phyloP scores from a whole-genome alignment of 2,888 invertebrate species.

The Troides aeacus region DNA sequence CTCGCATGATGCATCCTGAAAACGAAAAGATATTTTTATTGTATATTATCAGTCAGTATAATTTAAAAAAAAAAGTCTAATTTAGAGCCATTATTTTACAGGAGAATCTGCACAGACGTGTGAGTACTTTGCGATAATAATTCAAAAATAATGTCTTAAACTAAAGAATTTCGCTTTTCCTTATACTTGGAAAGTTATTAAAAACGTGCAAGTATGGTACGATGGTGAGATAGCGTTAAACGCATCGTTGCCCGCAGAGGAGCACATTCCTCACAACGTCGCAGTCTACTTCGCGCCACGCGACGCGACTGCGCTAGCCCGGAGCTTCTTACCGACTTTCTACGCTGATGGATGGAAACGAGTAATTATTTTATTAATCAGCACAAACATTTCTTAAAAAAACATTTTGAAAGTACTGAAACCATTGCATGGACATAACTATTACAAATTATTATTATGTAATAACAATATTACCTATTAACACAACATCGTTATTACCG shows the following conservation, averaged over 20 bases:
- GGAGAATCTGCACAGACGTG: not conserved
- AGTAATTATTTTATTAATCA: conserved; percentile 79
- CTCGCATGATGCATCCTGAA: conserved; percentile 88
- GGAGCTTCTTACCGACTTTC: conserved; percentile 75
- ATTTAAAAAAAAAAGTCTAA: not conserved
- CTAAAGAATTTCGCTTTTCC: conserved; percentile 22
- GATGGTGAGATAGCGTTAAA: conserved; percentile 33
- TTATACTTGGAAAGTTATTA: conserved; percentile 24
- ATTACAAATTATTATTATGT: not conserved
- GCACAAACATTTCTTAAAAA: conserved; percentile 66
- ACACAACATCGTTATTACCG: too few species aligned
- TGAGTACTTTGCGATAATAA: not conserved
- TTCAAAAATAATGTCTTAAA: conserved; percentile 5
- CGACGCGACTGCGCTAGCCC: conserved; percentile 47
- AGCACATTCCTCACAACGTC: conserved; percentile 64
- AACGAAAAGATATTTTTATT: conserved; percentile 37
- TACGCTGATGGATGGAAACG: conserved; percentile 75
- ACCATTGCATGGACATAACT: not conserved
- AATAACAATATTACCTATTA: too few species aligned
- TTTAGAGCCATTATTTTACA: not conserved
- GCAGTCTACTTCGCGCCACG: conserved; percentile 69
- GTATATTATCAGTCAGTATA: not conserved
- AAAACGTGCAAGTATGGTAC: conserved; percentile 16
- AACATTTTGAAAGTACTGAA: not conserved
- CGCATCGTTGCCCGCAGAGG: conserved; percentile 41